phyloP scores from a whole-genome alignment of 1,140 invertebrate species.

The Laupala kohalensis region DNA sequence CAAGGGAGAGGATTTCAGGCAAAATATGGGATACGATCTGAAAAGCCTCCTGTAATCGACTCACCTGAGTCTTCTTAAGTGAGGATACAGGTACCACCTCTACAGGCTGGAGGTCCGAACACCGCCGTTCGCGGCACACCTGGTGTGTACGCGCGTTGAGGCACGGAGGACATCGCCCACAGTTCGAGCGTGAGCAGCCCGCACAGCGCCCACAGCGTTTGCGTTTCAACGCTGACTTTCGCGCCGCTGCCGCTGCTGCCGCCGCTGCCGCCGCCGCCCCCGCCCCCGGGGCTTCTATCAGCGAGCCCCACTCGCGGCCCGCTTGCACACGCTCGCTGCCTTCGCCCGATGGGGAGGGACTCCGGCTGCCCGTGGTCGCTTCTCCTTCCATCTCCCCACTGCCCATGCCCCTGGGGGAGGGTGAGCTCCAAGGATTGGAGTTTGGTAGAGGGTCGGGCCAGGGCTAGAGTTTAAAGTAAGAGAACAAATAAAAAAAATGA shows the following conservation, averaged over 20 bases:
- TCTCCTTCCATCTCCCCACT: neutral
- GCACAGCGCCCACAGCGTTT: slow-evolving; percentile 9
- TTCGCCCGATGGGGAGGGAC: neutral
- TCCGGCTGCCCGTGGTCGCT: neutral
- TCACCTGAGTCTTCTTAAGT: neutral
- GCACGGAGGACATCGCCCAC: slow-evolving; percentile 9
- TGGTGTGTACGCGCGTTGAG: slow-evolving; percentile 8
- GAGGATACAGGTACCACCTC: neutral
- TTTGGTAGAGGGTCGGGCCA: slow-evolving; percentile 2
- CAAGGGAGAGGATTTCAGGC: neutral
- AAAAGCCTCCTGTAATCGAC: neutral
- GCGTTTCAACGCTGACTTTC: neutral
- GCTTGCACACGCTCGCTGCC: neutral
- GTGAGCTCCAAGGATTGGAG: neutral
- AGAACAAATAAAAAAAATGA: slow-evolving; percentile 1
- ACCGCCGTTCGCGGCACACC: slow-evolving; percentile 9
- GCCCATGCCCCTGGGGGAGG: neutral
- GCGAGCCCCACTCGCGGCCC: neutral
- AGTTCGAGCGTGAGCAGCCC: slow-evolving; percentile 6
- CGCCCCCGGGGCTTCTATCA: neutral
- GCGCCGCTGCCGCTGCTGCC: neutral
- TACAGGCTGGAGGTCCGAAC: neutral
- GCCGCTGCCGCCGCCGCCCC: neutral
- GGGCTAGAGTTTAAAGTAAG: slow-evolving; percentile 1
- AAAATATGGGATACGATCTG: neutral